Percentiles rank a stretch among this genome's conserved stretches.
Evolutionary conservation across 2,113 vertebrate genomes (phyloP).

Genomic region (Chinchilla lanigera): DNA sequence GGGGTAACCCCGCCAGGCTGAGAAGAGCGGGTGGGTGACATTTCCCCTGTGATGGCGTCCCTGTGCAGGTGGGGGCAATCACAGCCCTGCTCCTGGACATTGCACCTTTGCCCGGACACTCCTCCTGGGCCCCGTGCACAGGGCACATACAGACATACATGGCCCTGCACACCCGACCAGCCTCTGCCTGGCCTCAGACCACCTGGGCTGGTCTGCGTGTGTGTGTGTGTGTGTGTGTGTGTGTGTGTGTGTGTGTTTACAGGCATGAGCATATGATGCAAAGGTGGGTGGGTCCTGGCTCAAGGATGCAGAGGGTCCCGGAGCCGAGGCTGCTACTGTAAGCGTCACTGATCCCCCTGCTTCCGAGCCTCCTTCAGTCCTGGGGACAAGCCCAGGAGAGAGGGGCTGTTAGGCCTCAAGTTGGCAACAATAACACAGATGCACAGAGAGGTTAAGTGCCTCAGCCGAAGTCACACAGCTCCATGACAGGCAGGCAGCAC

Average conservation of each 20-base stretch:
- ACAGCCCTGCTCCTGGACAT: neutral
- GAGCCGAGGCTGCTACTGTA: neutral
- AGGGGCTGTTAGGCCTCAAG: neutral
- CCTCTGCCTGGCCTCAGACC: neutral
- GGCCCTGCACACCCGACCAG: neutral
- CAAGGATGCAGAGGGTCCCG: neutral
- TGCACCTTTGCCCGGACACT: neutral
- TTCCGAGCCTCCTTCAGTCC: neutral
- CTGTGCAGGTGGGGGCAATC: slow-evolving; percentile 56
- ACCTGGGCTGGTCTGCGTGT: fast-evolving
- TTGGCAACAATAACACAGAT: neutral
- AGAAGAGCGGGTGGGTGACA: slow-evolving; percentile 66
- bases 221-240: neutral
- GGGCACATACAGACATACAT: fast-evolving
- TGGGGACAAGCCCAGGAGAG: neutral
- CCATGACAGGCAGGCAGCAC: neutral
- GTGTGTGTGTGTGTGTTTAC: neutral
- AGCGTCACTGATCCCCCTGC: neutral
- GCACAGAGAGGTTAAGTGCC: neutral
- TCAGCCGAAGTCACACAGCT: neutral
- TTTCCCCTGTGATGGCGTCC: slow-evolving; percentile 9
- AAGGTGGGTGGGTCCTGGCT: neutral
- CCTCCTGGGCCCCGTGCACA: neutral
- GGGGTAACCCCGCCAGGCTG: slow-evolving; percentile 53
- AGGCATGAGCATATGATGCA: neutral